phyloP scores from a whole-genome alignment of 1,140 invertebrate species.

The Cyclina sinensis region DNA sequence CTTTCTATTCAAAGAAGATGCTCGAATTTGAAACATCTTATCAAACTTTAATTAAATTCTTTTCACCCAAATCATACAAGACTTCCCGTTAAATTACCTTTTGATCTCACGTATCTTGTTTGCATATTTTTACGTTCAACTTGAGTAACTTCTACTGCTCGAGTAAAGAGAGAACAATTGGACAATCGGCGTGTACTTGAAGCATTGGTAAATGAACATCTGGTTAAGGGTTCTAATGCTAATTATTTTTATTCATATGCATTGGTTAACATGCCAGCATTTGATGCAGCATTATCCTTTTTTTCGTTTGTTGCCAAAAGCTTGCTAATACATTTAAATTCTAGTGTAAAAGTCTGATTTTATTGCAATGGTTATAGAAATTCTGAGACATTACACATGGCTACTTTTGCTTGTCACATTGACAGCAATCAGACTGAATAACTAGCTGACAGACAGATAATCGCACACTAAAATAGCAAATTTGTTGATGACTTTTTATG shows the following conservation, averaged over 20 bases:
- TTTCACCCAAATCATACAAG: not conserved
- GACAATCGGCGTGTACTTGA: not conserved
- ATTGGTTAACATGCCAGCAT: too few species aligned
- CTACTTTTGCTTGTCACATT: too few species aligned
- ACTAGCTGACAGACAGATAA: too few species aligned
- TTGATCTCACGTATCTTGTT: conserved; percentile 14
- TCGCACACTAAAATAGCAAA: too few species aligned
- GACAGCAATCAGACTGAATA: too few species aligned
- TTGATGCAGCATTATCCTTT: too few species aligned
- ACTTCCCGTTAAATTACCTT: conserved; percentile 1
- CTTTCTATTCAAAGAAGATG: not conserved
- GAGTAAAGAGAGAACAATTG: not conserved
- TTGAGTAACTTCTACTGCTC: not conserved
- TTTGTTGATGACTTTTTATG: too few species aligned
- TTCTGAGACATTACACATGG: too few species aligned
- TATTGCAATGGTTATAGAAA: too few species aligned
- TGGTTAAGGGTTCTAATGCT: not conserved
- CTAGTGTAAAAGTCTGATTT: too few species aligned
- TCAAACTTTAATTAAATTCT: conserved; percentile 28
- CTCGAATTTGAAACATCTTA: conserved; percentile 27
- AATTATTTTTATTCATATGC: not conserved
- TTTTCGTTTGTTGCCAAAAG: too few species aligned
- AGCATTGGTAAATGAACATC: not conserved
- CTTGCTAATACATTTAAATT: too few species aligned
- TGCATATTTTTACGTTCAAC: conserved; percentile 30